Percentiles rank a stretch among this genome's conserved stretches.
phyloP scores from a whole-genome alignment of 1,140 invertebrate genomes.

The Lordiphosa mommai region DNA sequence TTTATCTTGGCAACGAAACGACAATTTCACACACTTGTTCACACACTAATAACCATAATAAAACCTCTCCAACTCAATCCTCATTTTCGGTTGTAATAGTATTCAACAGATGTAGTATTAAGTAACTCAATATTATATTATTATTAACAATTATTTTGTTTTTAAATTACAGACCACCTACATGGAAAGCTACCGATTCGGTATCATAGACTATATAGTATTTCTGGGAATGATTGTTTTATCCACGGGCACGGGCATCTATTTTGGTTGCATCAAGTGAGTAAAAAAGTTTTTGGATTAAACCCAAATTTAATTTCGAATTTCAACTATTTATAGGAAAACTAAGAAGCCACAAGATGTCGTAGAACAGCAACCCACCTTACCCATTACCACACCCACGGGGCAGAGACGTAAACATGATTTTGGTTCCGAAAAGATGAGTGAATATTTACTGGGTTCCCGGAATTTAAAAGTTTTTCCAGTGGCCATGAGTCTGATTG shows the following conservation, averaged over 20 bases:
- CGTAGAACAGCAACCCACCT: conserved; percentile 30
- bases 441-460: conserved; percentile 88
- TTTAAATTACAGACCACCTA: conserved; percentile 8
- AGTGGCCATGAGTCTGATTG: conserved; percentile 90
- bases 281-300: conserved; percentile 10
- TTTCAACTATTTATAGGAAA: conserved; percentile 37
- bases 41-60: conserved; percentile 1
- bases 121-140: background rate
- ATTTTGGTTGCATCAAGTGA: conserved; percentile 83
- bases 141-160: background rate
- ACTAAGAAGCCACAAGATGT: conserved; percentile 41
- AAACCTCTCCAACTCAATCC: conserved; percentile 3
- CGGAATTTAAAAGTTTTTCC: conserved; percentile 87
- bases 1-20: background rate
- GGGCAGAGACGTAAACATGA: conserved; percentile 45
- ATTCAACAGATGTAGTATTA: background rate
- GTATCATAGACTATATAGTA: conserved; percentile 82
- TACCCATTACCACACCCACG: conserved; percentile 4
- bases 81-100: conserved; percentile 16
- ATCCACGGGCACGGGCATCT: conserved; percentile 86
- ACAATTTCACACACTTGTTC: conserved; percentile 26
- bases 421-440: conserved; percentile 80
- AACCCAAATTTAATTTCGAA: background rate
- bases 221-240: conserved; percentile 83
- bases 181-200: conserved; percentile 59